A percentile compares a stretch with the other conserved stretches of the same genome.
These are phyloP conservation scores for Pygocentrus nattereri DNA, from an alignment of 2,797 vertebrate species.

Conservation along the genomic window DNA sequence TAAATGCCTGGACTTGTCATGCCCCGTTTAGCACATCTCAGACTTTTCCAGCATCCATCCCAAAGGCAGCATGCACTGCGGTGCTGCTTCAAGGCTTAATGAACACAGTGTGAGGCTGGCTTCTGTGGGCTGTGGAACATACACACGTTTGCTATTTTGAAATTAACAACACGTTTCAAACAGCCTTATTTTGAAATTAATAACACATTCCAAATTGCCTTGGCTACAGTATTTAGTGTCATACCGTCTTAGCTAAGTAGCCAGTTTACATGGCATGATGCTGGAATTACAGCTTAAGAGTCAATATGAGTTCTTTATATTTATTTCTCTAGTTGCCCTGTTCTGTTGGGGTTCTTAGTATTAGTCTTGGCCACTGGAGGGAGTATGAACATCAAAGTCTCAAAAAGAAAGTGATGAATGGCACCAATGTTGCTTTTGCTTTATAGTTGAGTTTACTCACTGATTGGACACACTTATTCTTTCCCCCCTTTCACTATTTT, in stretches of 20 bases:
- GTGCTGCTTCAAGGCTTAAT: neutral
- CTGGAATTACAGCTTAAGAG: neutral
- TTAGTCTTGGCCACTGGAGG: conserved; percentile 30
- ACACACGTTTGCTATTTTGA: neutral
- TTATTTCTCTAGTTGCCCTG: neutral
- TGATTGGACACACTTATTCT: too few species aligned
- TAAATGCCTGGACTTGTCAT: conserved; percentile 24
- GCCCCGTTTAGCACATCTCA: conserved; percentile 2
- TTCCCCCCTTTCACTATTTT: too few species aligned
- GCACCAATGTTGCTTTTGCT: neutral
- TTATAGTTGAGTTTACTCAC: too few species aligned
- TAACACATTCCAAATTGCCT: neutral
- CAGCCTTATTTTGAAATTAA: neutral
- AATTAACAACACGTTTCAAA: neutral
- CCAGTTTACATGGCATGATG: neutral
- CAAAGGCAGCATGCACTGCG: neutral
- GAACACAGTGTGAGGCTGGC: neutral
- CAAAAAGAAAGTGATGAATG: neutral
- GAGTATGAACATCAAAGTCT: conserved; percentile 2
- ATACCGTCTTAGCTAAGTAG: neutral
- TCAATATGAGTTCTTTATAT: neutral
- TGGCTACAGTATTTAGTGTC: neutral
- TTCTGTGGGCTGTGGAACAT: neutral
- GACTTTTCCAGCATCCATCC: neutral
- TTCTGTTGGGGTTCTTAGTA: neutral